A percentile compares a stretch with the other conserved stretches of the same genome.
These are phyloP conservation scores for Hyphantria cunea DNA, from an alignment of 1,140 invertebrate genomes.

Conservation along the genomic window DNA sequence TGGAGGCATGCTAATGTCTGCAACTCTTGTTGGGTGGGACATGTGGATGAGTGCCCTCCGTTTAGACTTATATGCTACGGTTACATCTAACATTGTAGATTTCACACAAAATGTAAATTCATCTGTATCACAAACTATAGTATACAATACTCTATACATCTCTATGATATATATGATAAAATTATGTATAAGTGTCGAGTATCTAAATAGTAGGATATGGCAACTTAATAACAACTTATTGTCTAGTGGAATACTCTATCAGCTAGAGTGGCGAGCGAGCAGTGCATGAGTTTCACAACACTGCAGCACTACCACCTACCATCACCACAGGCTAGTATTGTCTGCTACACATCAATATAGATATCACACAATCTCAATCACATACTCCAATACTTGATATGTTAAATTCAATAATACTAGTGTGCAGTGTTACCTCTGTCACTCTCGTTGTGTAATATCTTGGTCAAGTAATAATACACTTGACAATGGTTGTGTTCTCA, in stretches of 20 bases:
- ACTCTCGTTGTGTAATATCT: too few species aligned
- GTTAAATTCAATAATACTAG: too few species aligned
- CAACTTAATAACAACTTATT: constrained; percentile 79
- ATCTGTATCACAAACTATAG: constrained; percentile 78
- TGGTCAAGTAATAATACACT: too few species aligned
- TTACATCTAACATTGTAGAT: constrained; percentile 33
- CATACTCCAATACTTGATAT: too few species aligned
- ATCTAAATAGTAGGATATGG: constrained; percentile 80
- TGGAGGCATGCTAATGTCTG: not conserved
- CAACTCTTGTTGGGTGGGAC: not conserved
- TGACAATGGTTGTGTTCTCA: too few species aligned
- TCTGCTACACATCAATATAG: not conserved
- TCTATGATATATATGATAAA: constrained; percentile 54
- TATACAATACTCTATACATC: constrained; percentile 71
- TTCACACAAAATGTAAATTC: constrained; percentile 75
- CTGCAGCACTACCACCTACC: constrained; percentile 2
- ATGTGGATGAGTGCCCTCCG: too few species aligned
- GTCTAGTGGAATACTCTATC: constrained; percentile 74
- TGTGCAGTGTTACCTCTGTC: too few species aligned
- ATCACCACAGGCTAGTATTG: not conserved
- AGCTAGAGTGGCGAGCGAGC: constrained; percentile 35
- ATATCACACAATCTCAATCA: too few species aligned
- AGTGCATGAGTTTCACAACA: not conserved
- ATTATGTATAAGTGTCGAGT: constrained; percentile 73
- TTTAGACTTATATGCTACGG: too few species aligned